A percentile compares a stretch with the other conserved stretches of the same genome.
These are phyloP conservation scores for Craseonycteris thonglongyai DNA, from an alignment of 2,113 vertebrate species.

Conservation along the genomic window DNA sequence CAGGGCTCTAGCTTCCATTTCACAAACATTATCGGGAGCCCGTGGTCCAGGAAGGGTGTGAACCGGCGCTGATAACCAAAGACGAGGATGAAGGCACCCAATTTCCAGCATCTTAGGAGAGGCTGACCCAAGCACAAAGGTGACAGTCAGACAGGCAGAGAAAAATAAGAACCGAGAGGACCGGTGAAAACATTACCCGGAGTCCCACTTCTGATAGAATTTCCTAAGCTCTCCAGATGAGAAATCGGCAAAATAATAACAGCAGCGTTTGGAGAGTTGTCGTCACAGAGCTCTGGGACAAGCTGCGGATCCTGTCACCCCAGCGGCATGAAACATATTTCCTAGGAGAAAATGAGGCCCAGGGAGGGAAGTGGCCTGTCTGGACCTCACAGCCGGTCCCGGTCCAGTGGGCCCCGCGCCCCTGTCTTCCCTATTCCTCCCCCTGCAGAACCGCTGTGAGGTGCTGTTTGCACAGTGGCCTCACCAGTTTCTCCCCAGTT, in stretches of 20 bases:
- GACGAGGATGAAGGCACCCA: neutral
- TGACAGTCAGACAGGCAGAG: neutral
- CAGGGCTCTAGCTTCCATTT: neutral
- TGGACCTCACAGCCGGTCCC: neutral
- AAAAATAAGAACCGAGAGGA: neutral
- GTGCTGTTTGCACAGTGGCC: neutral
- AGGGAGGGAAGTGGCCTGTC: no score
- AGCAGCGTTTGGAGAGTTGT: neutral
- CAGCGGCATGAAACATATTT: neutral
- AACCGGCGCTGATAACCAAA: rapidly evolving
- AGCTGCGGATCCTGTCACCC: neutral
- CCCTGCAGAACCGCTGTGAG: neutral
- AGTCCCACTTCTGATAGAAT: neutral
- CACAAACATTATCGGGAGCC: neutral
- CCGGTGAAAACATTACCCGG: neutral
- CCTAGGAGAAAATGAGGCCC: neutral
- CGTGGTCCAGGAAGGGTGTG: rapidly evolving
- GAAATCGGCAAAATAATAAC: neutral
- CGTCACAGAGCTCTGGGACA: neutral
- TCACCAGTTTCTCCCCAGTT: rapidly evolving
- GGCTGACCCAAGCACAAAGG: neutral
- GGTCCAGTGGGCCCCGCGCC: no score
- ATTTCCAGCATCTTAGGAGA: neutral
- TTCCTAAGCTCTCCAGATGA: neutral
- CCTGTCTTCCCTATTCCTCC: rapidly evolving